These are phyloP conservation scores for Ceriagrion tenellum DNA, from an alignment of 2,888 invertebrate genomes.

Conservation along the genomic window DNA sequence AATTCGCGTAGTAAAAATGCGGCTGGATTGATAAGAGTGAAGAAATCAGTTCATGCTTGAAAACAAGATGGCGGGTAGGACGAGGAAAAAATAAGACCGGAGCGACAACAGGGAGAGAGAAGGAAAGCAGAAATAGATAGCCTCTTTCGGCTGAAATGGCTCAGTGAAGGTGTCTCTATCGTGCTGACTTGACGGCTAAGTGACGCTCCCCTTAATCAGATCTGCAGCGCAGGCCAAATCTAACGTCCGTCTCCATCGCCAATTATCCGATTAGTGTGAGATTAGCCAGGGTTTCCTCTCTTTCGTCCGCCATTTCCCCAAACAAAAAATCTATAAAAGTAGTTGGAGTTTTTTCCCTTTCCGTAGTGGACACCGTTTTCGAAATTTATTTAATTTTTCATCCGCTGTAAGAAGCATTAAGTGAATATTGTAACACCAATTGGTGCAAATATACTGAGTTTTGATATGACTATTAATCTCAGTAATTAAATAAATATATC, in stretches of 20 bases:
- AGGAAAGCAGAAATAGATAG: not conserved
- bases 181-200: not conserved
- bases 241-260: not conserved
- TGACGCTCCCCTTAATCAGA: not conserved
- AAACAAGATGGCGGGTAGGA: not conserved
- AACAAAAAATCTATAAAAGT: not conserved
- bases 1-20: not conserved
- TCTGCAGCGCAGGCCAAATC: not conserved
- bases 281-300: not conserved
- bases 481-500: no score
- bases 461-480: no score
- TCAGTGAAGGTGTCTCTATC: not conserved
- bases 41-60: not conserved
- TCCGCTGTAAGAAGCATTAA: no score
- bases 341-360: no score
- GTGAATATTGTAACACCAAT: no score
- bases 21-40: not conserved
- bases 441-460: no score
- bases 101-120: not conserved
- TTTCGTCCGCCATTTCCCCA: not conserved
- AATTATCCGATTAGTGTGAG: not conserved
- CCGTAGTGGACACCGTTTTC: no score
- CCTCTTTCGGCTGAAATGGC: not conserved
- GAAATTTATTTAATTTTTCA: no score
- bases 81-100: not conserved